phyloP scores from a whole-genome alignment of 2,113 vertebrate species.

The Rhea pennata region DNA sequence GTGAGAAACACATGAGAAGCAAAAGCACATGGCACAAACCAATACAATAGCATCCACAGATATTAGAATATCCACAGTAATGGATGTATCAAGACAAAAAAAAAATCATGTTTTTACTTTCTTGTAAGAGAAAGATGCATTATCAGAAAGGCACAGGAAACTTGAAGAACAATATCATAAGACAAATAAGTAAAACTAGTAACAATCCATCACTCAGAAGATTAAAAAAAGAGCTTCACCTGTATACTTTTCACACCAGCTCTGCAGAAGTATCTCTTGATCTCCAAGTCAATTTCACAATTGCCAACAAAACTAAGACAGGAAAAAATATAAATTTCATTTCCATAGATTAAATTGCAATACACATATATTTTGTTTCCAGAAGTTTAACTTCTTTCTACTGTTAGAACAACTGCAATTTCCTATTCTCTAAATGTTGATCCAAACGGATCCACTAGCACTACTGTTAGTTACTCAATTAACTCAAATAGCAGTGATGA shows the following conservation, averaged over 20 bases:
- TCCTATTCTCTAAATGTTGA: neutral
- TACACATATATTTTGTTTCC: neutral
- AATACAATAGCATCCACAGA: neutral
- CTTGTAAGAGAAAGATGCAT: neutral
- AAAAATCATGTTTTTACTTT: neutral
- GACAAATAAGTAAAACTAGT: neutral
- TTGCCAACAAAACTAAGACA: constrained; percentile 92
- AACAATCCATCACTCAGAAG: neutral
- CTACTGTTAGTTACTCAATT: neutral
- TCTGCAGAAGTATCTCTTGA: constrained; percentile 96
- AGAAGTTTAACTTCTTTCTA: neutral
- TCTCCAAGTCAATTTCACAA: constrained; percentile 93
- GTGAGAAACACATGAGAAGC: too few species aligned
- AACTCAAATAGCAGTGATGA: neutral
- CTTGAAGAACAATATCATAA: neutral
- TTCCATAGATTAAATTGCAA: neutral
- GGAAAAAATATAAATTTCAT: neutral
- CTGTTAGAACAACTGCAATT: neutral
- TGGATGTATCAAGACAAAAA: neutral
- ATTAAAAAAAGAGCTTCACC: constrained; percentile 74
- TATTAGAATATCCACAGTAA: neutral
- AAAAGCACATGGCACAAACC: neutral
- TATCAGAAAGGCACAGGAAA: neutral
- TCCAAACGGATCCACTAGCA: neutral
- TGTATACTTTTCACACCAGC: constrained; percentile 98